Base-by-base conservation (phyloP, 1,140 invertebrate species). In the Anagrus nilaparvatae region DNA sequence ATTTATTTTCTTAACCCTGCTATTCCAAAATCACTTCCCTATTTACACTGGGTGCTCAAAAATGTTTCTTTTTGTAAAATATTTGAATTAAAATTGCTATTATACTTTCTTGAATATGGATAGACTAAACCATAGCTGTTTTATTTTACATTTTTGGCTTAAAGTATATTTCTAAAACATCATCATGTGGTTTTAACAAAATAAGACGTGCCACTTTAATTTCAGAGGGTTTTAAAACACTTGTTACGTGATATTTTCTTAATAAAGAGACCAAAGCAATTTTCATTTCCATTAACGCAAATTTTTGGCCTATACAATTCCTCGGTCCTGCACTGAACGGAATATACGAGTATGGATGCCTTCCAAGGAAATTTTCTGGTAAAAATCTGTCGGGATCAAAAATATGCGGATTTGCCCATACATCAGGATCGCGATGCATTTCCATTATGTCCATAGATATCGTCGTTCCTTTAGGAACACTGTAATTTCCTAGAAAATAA, bases 311-410 rank as follows among this genome's bases (percentile, higher is more conserved):
- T 23, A 53, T 45, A 29, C 53, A 54, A 70, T 57, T 85, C 82
- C 87, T 75, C 9, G 84, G 83, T 16, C 88, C 89, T 48, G 89
- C 89, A 47, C 85, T 88, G 71, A 94, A 94, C 2, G 89, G 89
- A 40, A 93, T 80, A 52, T 82, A 93, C 17, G 84, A 74, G 59
- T 87, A 94, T 51, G 89, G 89, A 61, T 82, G 82, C 57, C 89
- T 70, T 56, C 78, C 77, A 36, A 81, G 75, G 34, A 77, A 77
- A 43, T 78, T 80, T 61, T 94, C 90, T 0, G 84, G 81, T 31
- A 90, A 67, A 71, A 96, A 97, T 58, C 92, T 82, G 47, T 96
- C 90, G 0, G 93, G 92, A 69, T 95, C 75, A 60, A 93, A 97
- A 38, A 68, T 73, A 21, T 84, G 72, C 0, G 92, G 86, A 58